Evolutionary conservation across 2,113 vertebrate species (phyloP), one percentile per base, ranked within the genome.

Genomic region (Bujurquina vittata): DNA sequence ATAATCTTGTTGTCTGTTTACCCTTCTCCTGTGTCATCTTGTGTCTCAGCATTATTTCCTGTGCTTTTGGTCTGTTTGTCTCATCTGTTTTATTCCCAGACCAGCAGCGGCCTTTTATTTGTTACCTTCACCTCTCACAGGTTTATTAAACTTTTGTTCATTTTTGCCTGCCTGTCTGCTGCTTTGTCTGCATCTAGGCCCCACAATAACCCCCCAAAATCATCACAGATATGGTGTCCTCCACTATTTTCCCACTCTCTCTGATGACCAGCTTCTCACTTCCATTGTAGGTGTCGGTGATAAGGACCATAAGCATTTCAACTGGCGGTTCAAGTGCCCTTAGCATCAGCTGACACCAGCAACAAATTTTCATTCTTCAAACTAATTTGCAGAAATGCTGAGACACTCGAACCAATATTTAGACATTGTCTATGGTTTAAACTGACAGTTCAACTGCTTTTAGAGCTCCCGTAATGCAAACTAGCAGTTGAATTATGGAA

Each of bases 211-310:
- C 26, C 26, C 31, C 31, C 1, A 0, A 54, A 72, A 49, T 33
- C 65, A 0, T 0, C 20, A n/a, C 43, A 14, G 26, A 54, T 31
- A 0, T 52, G 17, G 43, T 18, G 2, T 46, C 46, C 49, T 31
- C 6, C 0, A 12, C 65, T 14, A 2, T 72, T 54, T 52, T 52
- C 26, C 26, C 26, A n/a, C 26, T 52, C 40, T 54, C 43, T 33
- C 4, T 72, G 67, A 72, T 29, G 52, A 72, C 67, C 46, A 72
- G 0, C 26, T 33, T 54, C 33, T 72, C 17, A 11, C 46, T 72
- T 26, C 67, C 20, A 9, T 26, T 31, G 46, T 52, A 72, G 65
- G 23, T 72, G 43, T 72, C 17, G 1, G 2, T 43, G 4, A 31
- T 52, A 52, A 8, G 65, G 65, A 72, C 29, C 43, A 52, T 72